These are phyloP conservation scores for Drosophila miranda DNA, from an alignment of 1,140 invertebrate genomes.

Conservation along the genomic window DNA sequence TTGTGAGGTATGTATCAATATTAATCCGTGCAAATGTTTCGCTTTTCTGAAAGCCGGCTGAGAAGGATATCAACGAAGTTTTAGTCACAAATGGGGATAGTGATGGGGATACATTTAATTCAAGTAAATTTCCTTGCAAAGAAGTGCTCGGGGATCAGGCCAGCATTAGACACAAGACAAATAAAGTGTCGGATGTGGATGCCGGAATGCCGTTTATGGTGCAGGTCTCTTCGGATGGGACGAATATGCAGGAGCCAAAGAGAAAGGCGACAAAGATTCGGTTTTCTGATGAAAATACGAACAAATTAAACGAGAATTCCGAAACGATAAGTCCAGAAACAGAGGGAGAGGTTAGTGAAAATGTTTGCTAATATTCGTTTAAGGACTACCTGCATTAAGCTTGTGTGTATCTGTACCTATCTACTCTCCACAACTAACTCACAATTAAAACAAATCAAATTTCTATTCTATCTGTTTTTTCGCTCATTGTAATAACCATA, in stretches of 20 bases:
- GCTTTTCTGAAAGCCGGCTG: constrained; percentile 43
- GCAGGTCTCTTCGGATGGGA: constrained; percentile 16
- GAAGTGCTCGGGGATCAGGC: constrained; percentile 22
- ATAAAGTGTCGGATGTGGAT: constrained; percentile 65
- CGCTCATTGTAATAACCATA: constrained; percentile 12
- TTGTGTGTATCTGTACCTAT: too few species aligned
- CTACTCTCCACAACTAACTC: background rate
- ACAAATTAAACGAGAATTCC: constrained; percentile 22
- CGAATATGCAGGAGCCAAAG: too few species aligned
- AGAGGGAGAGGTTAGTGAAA: constrained; percentile 37
- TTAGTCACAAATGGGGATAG: constrained; percentile 15
- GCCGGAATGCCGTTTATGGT: constrained; percentile 16
- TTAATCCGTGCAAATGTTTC: background rate
- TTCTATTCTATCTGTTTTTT: constrained; percentile 14
- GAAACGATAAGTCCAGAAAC: constrained; percentile 16
- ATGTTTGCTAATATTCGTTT: background rate
- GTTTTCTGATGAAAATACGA: constrained; percentile 41
- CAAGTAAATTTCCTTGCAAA: background rate
- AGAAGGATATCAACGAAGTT: constrained; percentile 49
- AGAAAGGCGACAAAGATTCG: constrained; percentile 34
- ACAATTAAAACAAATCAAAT: constrained; percentile 5
- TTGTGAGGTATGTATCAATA: too few species aligned
- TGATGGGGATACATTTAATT: constrained; percentile 33
- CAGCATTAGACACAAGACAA: constrained; percentile 59
- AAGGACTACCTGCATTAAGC: too few species aligned